Percentiles rank a stretch among this genome's conserved stretches.
These are phyloP conservation scores for Cantharis lateralis DNA, from an alignment of 2,888 invertebrate species.

Conservation along the genomic window DNA sequence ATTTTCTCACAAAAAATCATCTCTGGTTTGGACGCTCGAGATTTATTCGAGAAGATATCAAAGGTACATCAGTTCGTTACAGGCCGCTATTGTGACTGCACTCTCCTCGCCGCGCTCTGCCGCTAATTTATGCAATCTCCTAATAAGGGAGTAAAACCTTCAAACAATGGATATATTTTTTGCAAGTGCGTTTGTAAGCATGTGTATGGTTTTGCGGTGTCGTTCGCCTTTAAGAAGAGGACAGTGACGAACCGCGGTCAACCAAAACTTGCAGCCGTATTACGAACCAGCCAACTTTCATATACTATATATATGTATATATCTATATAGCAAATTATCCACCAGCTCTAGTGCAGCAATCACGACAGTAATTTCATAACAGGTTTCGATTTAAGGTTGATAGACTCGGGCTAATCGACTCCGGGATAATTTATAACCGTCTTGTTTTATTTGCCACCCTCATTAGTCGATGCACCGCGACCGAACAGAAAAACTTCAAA, in stretches of 20 bases:
- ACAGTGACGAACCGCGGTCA: constrained; percentile 31
- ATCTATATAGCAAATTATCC: constrained; percentile 50
- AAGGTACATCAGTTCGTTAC: constrained; percentile 50
- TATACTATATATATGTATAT: no score
- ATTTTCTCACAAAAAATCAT: constrained; percentile 53
- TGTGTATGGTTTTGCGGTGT: constrained; percentile 31
- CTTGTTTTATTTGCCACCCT: constrained; percentile 56
- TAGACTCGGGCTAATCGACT: constrained; percentile 56
- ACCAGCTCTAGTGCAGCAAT: constrained; percentile 51
- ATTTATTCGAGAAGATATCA: constrained; percentile 50
- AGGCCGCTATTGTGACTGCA: constrained; percentile 48
- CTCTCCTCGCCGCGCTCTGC: constrained; percentile 36
- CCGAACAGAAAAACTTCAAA: constrained; percentile 51
- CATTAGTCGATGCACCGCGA: constrained; percentile 50
- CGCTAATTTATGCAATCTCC: constrained; percentile 52
- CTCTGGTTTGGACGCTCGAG: constrained; percentile 50
- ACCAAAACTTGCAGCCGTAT: constrained; percentile 14
- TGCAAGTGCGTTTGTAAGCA: constrained; percentile 37
- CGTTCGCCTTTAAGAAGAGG: constrained; percentile 29
- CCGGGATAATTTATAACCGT: constrained; percentile 54
- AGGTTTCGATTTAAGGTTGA: constrained; percentile 56
- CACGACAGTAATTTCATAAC: constrained; percentile 56
- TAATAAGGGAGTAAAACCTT: constrained; percentile 48
- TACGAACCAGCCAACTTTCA: neutral
- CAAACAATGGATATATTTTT: constrained; percentile 46